A percentile compares a stretch with the other conserved stretches of the same genome.
Conservation (phyloP, 53 echinoderm and acorn worm species). For the Mesocentrotus franciscanus region DNA sequence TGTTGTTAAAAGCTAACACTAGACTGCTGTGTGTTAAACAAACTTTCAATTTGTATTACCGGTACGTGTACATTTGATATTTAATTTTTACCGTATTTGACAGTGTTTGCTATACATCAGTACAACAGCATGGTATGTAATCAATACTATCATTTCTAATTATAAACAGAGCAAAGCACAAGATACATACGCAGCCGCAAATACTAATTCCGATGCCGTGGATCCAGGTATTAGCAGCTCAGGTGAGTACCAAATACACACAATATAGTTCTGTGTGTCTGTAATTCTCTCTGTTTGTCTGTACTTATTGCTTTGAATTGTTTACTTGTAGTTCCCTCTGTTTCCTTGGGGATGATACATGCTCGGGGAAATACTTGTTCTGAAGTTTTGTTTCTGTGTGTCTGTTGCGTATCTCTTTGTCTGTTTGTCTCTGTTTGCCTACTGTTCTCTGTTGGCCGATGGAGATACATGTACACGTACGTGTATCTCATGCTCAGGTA, state of each 20-base stretch:
- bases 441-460: no score
- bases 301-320: not conserved
- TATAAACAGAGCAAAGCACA: constrained; percentile 66
- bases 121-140: no score
- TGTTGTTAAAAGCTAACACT: no score
- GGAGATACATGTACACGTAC: no score
- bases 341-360: not conserved
- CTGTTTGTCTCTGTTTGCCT: no score
- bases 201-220: not conserved
- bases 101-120: no score
- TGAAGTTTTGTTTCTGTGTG: not conserved
- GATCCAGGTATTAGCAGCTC: not conserved
- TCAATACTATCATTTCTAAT: not conserved
- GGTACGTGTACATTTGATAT: no score
- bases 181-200: constrained; percentile 41
- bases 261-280: not conserved
- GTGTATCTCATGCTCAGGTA: no score
- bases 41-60: no score
- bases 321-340: not conserved
- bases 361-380: not conserved
- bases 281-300: not conserved
- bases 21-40: not conserved
- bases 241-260: not conserved
- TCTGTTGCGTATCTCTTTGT: not conserved
- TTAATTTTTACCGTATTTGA: no score